Percentiles rank a stretch among this genome's conserved stretches.
Evolutionary conservation across 1,140 invertebrate species (phyloP).

Genomic region (Cherax destructor): DNA sequence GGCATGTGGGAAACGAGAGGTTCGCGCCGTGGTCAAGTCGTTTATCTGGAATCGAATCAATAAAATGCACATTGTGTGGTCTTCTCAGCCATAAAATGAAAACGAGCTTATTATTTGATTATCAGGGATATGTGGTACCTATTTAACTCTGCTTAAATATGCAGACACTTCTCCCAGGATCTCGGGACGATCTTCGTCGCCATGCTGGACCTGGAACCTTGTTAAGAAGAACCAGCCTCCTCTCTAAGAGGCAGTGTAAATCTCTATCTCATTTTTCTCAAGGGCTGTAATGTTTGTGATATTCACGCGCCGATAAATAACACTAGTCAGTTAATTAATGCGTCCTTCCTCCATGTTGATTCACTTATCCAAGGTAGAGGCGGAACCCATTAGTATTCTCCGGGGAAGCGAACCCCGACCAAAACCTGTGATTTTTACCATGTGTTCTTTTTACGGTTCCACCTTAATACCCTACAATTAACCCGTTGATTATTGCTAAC

Average conservation of each 20-base stretch:
- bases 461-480: slow-evolving; percentile 62
- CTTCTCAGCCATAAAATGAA: slow-evolving; percentile 51
- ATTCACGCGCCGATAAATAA: neutral
- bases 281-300: neutral
- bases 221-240: neutral
- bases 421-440: slow-evolving; percentile 56
- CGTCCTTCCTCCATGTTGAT: neutral
- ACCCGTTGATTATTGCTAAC: slow-evolving; percentile 58
- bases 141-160: slow-evolving; percentile 51
- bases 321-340: slow-evolving; percentile 26
- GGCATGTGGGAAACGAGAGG: slow-evolving; percentile 15
- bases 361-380: neutral
- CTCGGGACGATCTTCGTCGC: neutral
- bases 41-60: slow-evolving; percentile 56
- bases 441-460: slow-evolving; percentile 57
- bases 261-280: neutral
- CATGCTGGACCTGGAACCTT: neutral
- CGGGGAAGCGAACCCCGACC: slow-evolving; percentile 13
- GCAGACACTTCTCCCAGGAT: neutral
- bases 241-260: neutral
- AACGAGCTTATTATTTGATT: slow-evolving; percentile 59
- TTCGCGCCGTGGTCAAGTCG: slow-evolving; percentile 6
- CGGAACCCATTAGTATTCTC: slow-evolving; percentile 30
- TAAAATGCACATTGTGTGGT: slow-evolving; percentile 56
- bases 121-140: slow-evolving; percentile 35